Evolutionary conservation across 2,888 invertebrate genomes (phyloP), one percentile per base, ranked within the genome.

Genomic region (Rotaria magnacalcarata): DNA sequence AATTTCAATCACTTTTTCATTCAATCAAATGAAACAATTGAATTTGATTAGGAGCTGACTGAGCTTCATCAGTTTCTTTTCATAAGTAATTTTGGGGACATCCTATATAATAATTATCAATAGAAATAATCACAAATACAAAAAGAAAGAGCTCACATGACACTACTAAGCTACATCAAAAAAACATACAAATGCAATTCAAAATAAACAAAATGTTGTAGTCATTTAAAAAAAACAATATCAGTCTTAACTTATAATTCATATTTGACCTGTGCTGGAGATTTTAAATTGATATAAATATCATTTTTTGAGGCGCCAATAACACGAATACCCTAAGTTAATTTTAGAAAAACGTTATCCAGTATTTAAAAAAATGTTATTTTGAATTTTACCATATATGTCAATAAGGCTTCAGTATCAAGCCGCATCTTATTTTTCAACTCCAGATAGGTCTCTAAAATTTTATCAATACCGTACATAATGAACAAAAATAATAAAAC

Each of bases 301-400:
- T 90, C 89, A 84, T 90, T 89, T 87, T 89, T 89, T 19, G 90
- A 89, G 0, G 89, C 88, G n/a, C 89, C 87, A 60, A 90, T 89
- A 34, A 89, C 89, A 10, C 90, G 88, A 10, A 89, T 88, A 10
- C 89, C 90, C 67, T 27, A 67, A 8, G 27, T 14, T 14, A 14
- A 60, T 27, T 14, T 10, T 2, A 3, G 11, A 14, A 60, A 52
- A 27, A 14, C 27, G 2, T 27, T 11, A 60, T 16, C 0, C 24
- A 56, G 5, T 3, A 24, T 34, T 34, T 34, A 34, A 34, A 2
- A 5, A 60, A 60, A 27, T 2, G 1, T 11, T n/a, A 14, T 10
- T 7, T 27, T n/a, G 7, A 60, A 60, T 27, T 11, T 27, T 60
- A 60, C 58, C 86, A 90, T 88, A 87, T 90, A 90, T 3, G 90